Evolutionary conservation across 1,140 invertebrate species (phyloP).

Genomic region (Acromyrmex heyeri): DNA sequence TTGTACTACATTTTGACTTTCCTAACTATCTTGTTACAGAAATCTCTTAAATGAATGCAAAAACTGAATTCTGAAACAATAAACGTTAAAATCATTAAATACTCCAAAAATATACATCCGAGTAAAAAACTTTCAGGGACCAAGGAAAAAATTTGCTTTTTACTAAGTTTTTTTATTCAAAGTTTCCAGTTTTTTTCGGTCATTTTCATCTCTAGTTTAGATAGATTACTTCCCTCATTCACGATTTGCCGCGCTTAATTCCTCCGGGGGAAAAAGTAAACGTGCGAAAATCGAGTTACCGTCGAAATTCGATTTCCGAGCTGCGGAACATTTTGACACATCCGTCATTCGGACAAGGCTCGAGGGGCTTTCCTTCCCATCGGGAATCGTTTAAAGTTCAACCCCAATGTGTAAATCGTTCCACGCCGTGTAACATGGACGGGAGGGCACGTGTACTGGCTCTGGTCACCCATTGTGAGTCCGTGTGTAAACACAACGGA

Average conservation of each 20-base stretch:
- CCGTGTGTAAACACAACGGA: conserved; percentile 49
- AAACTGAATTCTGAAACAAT: no score
- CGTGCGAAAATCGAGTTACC: conserved; percentile 14
- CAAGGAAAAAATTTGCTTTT: no score
- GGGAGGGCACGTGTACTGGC: background rate
- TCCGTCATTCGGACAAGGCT: conserved; percentile 6
- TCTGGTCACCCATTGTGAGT: conserved; percentile 49
- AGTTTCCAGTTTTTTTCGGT: no score
- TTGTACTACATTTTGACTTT: no score
- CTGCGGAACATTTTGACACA: conserved; percentile 23
- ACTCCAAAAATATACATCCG: no score
- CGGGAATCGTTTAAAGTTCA: conserved; percentile 6
- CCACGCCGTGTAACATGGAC: conserved; percentile 13
- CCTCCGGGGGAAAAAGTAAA: conserved; percentile 20
- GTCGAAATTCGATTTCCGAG: background rate
- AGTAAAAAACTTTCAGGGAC: no score
- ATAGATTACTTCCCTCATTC: background rate
- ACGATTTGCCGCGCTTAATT: conserved; percentile 24
- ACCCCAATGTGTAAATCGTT: conserved; percentile 32
- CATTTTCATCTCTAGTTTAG: conserved; percentile 5
- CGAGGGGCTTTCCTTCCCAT: conserved; percentile 16
- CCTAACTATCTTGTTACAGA: no score
- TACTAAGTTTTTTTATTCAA: no score
- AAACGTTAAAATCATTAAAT: no score
- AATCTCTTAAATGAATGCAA: no score